These are phyloP conservation scores for Zoanthus gigantus DNA, from an alignment of 92 coral and sea anemone species.

Conservation along the genomic window DNA sequence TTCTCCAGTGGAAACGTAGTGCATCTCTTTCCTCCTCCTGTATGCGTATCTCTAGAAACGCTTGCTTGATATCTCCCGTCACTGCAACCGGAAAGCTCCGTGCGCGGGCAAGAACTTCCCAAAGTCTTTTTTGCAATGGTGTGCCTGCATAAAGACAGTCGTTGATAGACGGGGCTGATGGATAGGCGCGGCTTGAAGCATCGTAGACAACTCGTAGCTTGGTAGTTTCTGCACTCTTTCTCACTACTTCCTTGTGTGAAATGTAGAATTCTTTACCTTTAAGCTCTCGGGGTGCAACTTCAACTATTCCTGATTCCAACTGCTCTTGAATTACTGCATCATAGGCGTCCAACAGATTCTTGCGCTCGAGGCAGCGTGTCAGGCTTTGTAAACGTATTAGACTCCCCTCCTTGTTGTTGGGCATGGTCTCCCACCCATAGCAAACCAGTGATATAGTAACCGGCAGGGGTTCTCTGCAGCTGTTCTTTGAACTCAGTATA, in stretches of 20 bases:
- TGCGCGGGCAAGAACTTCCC: conserved; percentile 54
- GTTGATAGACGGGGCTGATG: not conserved
- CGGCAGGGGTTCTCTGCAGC: not conserved
- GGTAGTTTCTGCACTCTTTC: not conserved
- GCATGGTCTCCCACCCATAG: conserved; percentile 36
- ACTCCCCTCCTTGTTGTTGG: conserved; percentile 22
- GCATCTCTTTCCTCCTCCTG: conserved; percentile 53
- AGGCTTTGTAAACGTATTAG: conserved; percentile 25
- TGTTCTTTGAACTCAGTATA: conserved; percentile 37
- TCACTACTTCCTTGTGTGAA: conserved; percentile 5
- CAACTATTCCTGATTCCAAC: conserved; percentile 16
- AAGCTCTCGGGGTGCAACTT: not conserved
- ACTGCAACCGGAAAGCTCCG: conserved; percentile 48
- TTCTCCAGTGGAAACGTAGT: conserved; percentile 52
- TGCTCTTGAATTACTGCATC: conserved; percentile 28
- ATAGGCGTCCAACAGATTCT: not conserved
- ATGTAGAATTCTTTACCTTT: conserved; percentile 31
- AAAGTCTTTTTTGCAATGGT: conserved; percentile 57
- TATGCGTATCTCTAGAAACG: conserved; percentile 58
- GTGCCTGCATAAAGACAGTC: conserved; percentile 62
- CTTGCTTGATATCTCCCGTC: conserved; percentile 52
- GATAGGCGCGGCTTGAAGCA: not conserved
- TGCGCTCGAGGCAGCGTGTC: not conserved
- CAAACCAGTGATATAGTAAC: conserved; percentile 30
- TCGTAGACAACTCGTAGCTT: conserved; percentile 18